Conservation (phyloP, 2,113 vertebrate genomes). For the Alligator mississippiensis region DNA sequence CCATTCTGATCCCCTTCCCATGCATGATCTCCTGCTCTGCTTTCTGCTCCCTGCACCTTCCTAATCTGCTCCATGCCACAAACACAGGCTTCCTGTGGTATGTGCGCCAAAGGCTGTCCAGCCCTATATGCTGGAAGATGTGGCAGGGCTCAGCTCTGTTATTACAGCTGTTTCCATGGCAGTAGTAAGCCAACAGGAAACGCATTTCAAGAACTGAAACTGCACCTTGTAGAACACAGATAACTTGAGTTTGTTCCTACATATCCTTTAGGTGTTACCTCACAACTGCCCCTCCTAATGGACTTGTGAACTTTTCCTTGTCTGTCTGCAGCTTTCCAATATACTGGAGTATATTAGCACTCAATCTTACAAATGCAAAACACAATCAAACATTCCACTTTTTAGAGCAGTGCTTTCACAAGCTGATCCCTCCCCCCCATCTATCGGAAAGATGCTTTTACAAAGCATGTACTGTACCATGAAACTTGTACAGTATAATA, state of each 20-base stretch:
- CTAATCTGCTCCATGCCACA: neutral
- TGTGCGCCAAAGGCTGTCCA: too few species aligned
- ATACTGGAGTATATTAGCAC: neutral
- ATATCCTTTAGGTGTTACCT: neutral
- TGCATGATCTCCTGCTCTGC: too few species aligned
- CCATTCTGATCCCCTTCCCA: too few species aligned
- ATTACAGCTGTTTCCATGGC: constrained; percentile 51
- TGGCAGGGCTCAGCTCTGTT: neutral
- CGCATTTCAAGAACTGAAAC: neutral
- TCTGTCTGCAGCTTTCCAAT: constrained; percentile 14
- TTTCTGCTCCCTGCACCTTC: neutral
- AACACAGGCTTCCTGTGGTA: too few species aligned
- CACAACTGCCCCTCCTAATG: constrained; percentile 25
- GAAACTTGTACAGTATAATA: constrained; percentile 2
- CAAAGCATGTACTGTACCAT: neutral
- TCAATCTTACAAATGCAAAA: neutral
- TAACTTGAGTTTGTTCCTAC: constrained; percentile 21
- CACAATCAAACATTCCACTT: fast-evolving
- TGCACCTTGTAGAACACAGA: neutral
- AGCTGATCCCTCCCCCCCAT: neutral
- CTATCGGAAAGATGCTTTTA: neutral
- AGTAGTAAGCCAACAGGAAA: constrained; percentile 68
- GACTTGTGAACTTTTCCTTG: neutral
- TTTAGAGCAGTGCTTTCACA: neutral
- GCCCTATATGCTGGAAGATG: neutral